Conservation (phyloP, 2,113 vertebrate genomes). For the Paedocypris sp. region DNA sequence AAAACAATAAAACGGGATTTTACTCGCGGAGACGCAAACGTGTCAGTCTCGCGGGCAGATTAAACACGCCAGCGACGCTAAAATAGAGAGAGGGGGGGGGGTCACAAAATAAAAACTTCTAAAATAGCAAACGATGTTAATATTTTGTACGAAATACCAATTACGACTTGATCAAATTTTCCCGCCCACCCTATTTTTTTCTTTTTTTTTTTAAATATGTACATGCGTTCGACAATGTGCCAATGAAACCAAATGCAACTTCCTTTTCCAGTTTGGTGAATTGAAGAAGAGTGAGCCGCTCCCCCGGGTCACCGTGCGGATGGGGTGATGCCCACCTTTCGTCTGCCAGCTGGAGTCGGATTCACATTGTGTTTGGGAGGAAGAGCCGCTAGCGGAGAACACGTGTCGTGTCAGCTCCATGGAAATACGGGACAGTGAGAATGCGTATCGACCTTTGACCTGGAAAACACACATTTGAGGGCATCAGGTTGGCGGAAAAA, state of each 20-base stretch:
- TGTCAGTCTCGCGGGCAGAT: slow-evolving; percentile 34
- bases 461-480: slow-evolving; percentile 47
- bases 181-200: no score
- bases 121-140: slow-evolving; percentile 39
- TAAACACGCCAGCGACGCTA: no score
- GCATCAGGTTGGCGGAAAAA: no score
- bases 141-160: slow-evolving; percentile 50
- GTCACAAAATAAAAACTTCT: slow-evolving; percentile 45
- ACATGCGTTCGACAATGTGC: slow-evolving; percentile 90
- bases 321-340: slow-evolving; percentile 49
- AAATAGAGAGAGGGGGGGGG: no score
- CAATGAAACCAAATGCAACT: slow-evolving; percentile 69
- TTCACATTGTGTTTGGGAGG: slow-evolving; percentile 66
- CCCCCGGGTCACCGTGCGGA: no score
- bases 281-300: no score
- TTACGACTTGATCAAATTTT: no score
- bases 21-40: slow-evolving; percentile 47
- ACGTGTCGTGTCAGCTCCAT: slow-evolving; percentile 76
- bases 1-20: slow-evolving; percentile 31
- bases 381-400: slow-evolving; percentile 78
- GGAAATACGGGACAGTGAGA: slow-evolving; percentile 79
- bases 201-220: slow-evolving; percentile 53
- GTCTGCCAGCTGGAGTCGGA: slow-evolving; percentile 45
- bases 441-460: slow-evolving; percentile 89
- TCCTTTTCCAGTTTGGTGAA: slow-evolving; percentile 78